Conservation (phyloP, 2,888 invertebrate species). For the Lumbricus terrestris region DNA sequence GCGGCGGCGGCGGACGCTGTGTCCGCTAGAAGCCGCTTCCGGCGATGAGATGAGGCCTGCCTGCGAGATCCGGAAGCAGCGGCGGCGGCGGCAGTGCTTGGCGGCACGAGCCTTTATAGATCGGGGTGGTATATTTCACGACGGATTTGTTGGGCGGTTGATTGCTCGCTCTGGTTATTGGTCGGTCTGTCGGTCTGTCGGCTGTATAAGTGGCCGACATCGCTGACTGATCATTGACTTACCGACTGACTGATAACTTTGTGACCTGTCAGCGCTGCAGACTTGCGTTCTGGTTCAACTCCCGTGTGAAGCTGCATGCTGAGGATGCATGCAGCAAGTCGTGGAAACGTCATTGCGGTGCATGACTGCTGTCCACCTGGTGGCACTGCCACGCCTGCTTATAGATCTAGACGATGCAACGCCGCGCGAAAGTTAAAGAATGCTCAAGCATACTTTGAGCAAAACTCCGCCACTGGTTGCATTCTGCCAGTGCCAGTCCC, state of each 20-base stretch:
- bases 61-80: no score
- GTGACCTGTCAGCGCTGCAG: not conserved
- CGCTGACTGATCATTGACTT: not conserved
- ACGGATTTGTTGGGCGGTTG: not conserved
- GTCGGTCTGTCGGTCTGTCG: not conserved
- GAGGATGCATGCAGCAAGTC: not conserved
- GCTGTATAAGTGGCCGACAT: not conserved
- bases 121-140: not conserved
- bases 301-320: not conserved
- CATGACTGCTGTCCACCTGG: not conserved
- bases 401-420: not conserved
- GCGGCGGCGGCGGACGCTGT: not conserved
- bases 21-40: not conserved
- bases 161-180: not conserved
- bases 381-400: not conserved
- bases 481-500: no score
- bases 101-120: not conserved
- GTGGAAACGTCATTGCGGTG: no score
- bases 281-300: not conserved
- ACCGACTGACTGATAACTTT: not conserved
- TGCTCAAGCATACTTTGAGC: not conserved
- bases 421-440: not conserved
- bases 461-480: no score
- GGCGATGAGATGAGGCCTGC: not conserved
- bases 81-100: not conserved